Base-by-base conservation (phyloP, 2,888 invertebrate genomes). In the Drosophila maculinotata region DNA sequence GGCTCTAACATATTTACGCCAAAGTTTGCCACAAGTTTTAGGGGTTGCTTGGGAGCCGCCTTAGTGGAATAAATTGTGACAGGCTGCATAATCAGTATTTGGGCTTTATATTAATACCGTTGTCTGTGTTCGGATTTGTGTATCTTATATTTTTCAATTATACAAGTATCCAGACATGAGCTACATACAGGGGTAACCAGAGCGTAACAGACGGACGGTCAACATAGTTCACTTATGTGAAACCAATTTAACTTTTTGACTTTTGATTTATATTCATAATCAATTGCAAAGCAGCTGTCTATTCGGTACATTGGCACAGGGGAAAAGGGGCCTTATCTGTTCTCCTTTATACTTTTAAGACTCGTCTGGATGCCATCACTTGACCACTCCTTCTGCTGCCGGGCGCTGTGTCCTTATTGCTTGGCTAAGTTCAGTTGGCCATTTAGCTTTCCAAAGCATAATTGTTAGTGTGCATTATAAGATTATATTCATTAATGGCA, bases 221-320 rank as follows among this genome's bases (percentile, higher is more conserved):
- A 72, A 69, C 67, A 80, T 71, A 80, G 81, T 86, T 86, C 80
- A 69, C 77, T 86, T 83, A 80, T 69, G 72, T 63, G 77, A 87
- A 82, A 78, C 74, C 82, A 87, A 83, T 83, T 87, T 83, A 83
- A 81, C 82, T 83, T 87, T 79, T 87, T 72, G 35, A 25, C 51
- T 53, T 56, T 64, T 73, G 67, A 60, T 77, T 71, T 66, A 77
- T 81, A 83, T 79, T 72, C 76, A 87, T 76, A 86, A 86, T 67
- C 75, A 82, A 83, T 77, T 86, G 75, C 79, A 62, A 73, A 65
- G 71, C 64, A 47, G 56, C 60, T 44, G 26, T 23, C 30, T 38
- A 30, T 10, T 30, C 52, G 7, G 47, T 26, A n/a, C n/a, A n/a
- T n/a, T n/a, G n/a, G n/a, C n/a, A n/a, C n/a, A n/a, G n/a, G n/a